A percentile compares a stretch with the other conserved stretches of the same genome.
Conservation (phyloP, 2,888 invertebrate species). For the Lysandra bellargus region DNA sequence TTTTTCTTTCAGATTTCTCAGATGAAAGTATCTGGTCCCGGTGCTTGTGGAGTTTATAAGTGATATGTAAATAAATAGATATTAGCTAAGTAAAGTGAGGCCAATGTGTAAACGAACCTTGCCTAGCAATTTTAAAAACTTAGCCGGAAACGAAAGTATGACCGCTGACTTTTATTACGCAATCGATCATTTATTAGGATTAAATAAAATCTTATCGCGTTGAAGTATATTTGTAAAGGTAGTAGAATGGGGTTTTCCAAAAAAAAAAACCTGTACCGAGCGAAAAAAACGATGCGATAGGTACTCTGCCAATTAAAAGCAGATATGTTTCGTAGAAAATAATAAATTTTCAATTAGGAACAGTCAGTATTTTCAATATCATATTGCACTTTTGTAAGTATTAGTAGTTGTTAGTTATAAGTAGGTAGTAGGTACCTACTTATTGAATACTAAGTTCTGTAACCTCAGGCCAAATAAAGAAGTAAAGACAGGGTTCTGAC, state of each 20-base stretch:
- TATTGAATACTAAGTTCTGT: too few relatives aligned
- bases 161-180: background rate
- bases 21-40: constrained; percentile 9
- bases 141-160: background rate
- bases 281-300: background rate
- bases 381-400: too few relatives aligned
- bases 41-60: constrained; percentile 13
- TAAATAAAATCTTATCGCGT: too few relatives aligned
- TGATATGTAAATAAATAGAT: constrained; percentile 29
- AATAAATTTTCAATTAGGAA: background rate
- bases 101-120: constrained; percentile 14
- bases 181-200: background rate
- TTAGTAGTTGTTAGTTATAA: too few relatives aligned
- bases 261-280: background rate
- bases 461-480: too few relatives aligned
- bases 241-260: background rate
- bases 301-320: background rate
- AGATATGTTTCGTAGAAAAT: background rate
- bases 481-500: too few relatives aligned
- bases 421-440: too few relatives aligned
- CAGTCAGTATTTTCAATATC: too few relatives aligned
- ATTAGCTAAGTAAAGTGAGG: background rate
- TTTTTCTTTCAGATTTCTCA: constrained; percentile 20
- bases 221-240: background rate
- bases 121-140: background rate